Percentiles rank a stretch among this genome's conserved stretches.
These are phyloP conservation scores for Enhydra lutris DNA, from an alignment of 2,113 vertebrate genomes.

Conservation along the genomic window DNA sequence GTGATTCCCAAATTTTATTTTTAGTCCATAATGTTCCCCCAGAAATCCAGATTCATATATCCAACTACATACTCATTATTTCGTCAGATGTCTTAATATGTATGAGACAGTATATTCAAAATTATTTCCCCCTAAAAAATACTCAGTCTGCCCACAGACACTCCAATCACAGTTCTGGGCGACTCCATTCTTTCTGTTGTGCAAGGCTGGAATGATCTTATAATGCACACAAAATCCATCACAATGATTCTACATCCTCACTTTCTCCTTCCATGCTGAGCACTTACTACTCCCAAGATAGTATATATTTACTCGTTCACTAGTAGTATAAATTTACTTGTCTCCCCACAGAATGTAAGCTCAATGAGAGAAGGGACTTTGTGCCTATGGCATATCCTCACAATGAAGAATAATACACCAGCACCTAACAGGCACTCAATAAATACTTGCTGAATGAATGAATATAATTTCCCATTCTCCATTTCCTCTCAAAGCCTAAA, in stretches of 20 bases:
- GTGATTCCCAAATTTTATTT: background rate
- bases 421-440: background rate
- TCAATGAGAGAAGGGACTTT: background rate
- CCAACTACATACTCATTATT: background rate
- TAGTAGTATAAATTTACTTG: background rate
- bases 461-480: background rate
- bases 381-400: background rate
- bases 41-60: background rate
- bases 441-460: background rate
- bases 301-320: background rate
- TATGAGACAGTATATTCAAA: background rate
- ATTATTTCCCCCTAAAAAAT: background rate
- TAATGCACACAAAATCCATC: background rate
- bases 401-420: background rate
- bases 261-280: background rate
- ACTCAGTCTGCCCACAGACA: background rate
- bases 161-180: background rate
- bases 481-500: conserved; percentile 16
- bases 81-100: background rate
- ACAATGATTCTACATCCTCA: background rate
- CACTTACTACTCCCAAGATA: background rate
- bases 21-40: background rate
- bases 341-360: background rate
- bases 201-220: background rate
- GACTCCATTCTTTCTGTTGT: background rate